Base-by-base conservation (phyloP, 2,888 invertebrate genomes). In the Acanthopleura granulata region DNA sequence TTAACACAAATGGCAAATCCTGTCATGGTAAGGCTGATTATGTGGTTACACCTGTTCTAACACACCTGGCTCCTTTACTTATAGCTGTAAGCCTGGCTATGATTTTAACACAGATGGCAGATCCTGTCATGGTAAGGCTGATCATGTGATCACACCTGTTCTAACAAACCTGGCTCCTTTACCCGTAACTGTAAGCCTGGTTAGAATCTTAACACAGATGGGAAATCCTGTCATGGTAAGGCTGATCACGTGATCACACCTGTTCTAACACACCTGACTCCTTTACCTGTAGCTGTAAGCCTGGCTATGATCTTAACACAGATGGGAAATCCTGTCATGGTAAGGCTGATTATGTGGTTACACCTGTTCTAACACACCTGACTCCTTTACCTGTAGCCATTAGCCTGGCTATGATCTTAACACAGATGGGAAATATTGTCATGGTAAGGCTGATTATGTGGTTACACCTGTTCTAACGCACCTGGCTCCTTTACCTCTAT, bases 181-280 rank as follows among this genome's bases (percentile, higher is more conserved):
- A 27, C 69, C 25, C 14, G 15, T 69, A 30, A 18, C 25, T 69
- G 69, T 69, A 16, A 30, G 4, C 25, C 69, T 18, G 4, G 69
- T 4, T 69, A 3, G 3, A 12, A 29, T 16, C 16, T 29, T 25
- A 1, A n/a, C 22, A 1, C 16, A 18, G 29, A 69, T 25, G 69
- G 29, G 1, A n/a, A 18, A 69, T 25, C 69, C 18, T 69, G 69
- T 29, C 22, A 30, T 1, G 69, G 69, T 69, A 69, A 69, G 57
- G 22, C 27, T 18, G 1, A 16, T 50, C 9, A 57, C 50, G 72
- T 57, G 25, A n/a, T 22, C 72, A 62, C 22, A 74, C 12, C 15
- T 82, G 81, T 75, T 30, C 30, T 4, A 82, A 82, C 75, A 74
- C 62, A 0, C 50, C 70, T 22, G 81, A 80, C 9, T 75, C 77